phyloP scores from a whole-genome alignment of 2,888 invertebrate species.

The Psococerastis gibbosa region DNA sequence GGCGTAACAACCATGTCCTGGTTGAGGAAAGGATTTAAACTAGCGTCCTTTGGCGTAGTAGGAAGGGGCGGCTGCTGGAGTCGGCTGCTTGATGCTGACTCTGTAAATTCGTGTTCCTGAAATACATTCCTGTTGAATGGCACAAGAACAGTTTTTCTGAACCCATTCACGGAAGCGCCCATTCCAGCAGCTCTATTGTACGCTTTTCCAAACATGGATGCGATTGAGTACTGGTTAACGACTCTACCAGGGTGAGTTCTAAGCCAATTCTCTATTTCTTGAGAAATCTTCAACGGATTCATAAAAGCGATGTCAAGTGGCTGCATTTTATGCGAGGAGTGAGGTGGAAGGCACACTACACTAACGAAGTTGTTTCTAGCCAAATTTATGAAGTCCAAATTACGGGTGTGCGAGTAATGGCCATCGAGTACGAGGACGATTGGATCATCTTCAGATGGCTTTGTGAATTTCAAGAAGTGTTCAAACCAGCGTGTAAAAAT shows the following conservation, averaged over 20 bases:
- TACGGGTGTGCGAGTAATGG: too few species aligned
- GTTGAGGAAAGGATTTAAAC: not conserved
- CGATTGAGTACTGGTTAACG: constrained; percentile 10
- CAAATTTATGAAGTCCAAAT: too few species aligned
- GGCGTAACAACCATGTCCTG: not conserved
- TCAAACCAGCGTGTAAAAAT: too few species aligned
- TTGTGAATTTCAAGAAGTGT: too few species aligned
- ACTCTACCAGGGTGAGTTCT: constrained; percentile 11
- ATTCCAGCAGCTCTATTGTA: constrained; percentile 12
- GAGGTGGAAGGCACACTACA: too few species aligned
- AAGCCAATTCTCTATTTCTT: constrained; percentile 9
- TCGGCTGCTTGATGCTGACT: not conserved
- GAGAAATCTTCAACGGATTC: constrained; percentile 9
- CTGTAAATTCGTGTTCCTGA: constrained; percentile 11
- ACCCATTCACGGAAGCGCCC: constrained; percentile 11
- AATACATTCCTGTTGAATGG: constrained; percentile 13
- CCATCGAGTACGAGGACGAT: too few species aligned
- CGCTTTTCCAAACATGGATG: constrained; percentile 11
- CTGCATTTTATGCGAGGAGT: constrained; percentile 4
- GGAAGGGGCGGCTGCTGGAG: not conserved
- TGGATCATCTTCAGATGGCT: too few species aligned
- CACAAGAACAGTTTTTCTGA: constrained; percentile 8
- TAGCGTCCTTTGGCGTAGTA: not conserved
- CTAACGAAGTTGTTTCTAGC: too few species aligned
- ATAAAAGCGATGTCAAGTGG: constrained; percentile 9